Evolutionary conservation across 2,797 vertebrate species (phyloP).

Genomic region (Xenopus petersii): DNA sequence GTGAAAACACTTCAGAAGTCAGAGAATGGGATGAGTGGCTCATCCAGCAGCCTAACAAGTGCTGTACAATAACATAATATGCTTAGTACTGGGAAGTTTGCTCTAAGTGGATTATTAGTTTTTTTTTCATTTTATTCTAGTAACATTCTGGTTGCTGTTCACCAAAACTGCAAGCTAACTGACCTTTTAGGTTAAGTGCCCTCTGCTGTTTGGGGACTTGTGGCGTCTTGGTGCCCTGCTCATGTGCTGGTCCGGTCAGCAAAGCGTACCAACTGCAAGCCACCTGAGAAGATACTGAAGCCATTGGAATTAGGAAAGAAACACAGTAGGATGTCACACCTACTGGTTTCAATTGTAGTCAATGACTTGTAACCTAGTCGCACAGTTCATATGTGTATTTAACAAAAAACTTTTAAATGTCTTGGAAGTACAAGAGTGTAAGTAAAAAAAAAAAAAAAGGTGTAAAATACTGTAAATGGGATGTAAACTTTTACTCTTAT

Average conservation of each 20-base stretch:
- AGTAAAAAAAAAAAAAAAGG: too few relatives aligned
- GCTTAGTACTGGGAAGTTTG: conserved; percentile 14
- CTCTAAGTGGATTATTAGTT: conserved; percentile 49
- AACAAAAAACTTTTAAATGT: too few relatives aligned
- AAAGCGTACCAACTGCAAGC: conserved; percentile 49
- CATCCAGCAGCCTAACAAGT: conserved; percentile 73
- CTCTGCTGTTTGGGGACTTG: conserved; percentile 47
- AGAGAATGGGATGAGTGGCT: conserved; percentile 73
- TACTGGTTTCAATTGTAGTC: conserved; percentile 51
- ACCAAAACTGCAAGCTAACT: conserved; percentile 53
- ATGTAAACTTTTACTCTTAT: too few relatives aligned
- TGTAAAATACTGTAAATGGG: too few relatives aligned
- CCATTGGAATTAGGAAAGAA: conserved; percentile 28
- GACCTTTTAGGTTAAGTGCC: conserved; percentile 50
- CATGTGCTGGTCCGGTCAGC: conserved; percentile 44
- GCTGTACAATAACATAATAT: conserved; percentile 59
- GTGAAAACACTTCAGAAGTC: conserved; percentile 79
- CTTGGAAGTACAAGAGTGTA: too few relatives aligned
- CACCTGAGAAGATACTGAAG: conserved; percentile 41
- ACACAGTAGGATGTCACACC: conserved; percentile 49
- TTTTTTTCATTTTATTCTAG: conserved; percentile 35
- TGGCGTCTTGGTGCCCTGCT: conserved; percentile 46
- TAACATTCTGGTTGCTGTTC: conserved; percentile 51
- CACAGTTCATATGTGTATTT: conserved; percentile 9
- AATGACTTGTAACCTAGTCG: conserved; percentile 4